Base-by-base conservation (phyloP, 2,888 invertebrate genomes). In the Rotaria sp. region DNA sequence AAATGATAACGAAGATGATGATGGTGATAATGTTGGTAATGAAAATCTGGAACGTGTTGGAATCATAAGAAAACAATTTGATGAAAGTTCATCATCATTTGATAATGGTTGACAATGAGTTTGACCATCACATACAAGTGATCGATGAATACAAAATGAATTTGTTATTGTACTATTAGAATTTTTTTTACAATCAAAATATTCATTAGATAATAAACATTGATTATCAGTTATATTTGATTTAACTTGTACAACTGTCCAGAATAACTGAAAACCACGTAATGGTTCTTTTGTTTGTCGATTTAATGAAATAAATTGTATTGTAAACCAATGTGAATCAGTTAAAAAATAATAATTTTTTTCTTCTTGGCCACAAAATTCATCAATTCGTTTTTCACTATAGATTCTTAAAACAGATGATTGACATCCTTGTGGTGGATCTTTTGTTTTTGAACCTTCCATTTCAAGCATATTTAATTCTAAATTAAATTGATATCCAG, bases 401-500 rank as follows among this genome's bases (percentile, higher is more conserved):
- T 15, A n/a, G 13, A 80, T 80, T 45, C 80, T 41, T 45, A 80
- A 13, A 13, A 80, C 45, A 26, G 80, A 41, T 45, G 80, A 21
- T 80, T 80, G 80, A 80, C 80, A 80, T 21, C 80, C 80, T 45
- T 45, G 41, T 26, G 80, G 80, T 80, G 80, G 80, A 45, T 80
- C 80, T 80, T 80, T 80, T 45, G 41, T 80, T 80, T 45, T 41
- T 13, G 80, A 80, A n/a, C 80, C 80, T 80, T 80, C 80, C 1
- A 80, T n/a, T n/a, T 80, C 38, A 10, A 80, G 45, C 45, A 45
- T n/a, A 80, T 80, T 80, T 26, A 80, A 15, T 45, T 45, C 45
- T 80, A 80, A 45, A 13, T 26, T n/a, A 45, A 80, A 80, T n/a
- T 80, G 45, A 45, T 13, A 45, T 15, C 80, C 80, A 45, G 7